Base-by-base conservation (phyloP, 2,888 invertebrate species). In the Peribatodes rhomboidaria region DNA sequence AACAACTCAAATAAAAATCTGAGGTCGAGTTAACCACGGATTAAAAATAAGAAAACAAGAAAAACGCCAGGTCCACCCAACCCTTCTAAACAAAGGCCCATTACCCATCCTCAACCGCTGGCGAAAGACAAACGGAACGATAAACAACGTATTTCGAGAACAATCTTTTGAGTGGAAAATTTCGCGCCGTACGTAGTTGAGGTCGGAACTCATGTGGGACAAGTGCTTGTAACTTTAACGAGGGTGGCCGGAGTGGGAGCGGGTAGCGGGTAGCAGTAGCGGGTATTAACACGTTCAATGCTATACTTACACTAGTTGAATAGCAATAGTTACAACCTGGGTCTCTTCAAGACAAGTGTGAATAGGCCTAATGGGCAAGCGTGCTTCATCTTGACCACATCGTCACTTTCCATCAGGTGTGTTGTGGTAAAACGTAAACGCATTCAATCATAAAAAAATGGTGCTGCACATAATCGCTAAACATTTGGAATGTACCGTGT, bases 141-240 rank as follows among this genome's bases (percentile, higher is more conserved):
- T 65, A 61, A 70, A 68, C 66, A 62, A 52, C 44, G 33, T 59
- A 62, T 63, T 66, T 53, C 61, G 27, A 52, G 56, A 58, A 58
- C 53, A 65, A 66, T 64, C 61, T 69, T 63, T 53, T 65, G 67
- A 62, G 68, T 67, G 65, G 56, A 52, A 61, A 66, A 62, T 66
- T 67, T 70, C 65, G 53, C 63, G 56, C 66, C 57, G 47, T 10
- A 14, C 27, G 47, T 22, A 46, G 46, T 46, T 49, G 47, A 44
- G 49, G 31, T 14, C 56, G 47, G 52, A 46, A 46, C 47, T 49
- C 47, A 31, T 49, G 47, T 49, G 46, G 46, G 46, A 46, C 46
- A 27, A 46, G 46, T 2, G 39, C 20, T 53, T 47, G 31, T 35
- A 46, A 67, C 57, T 67, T 65, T 65, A 57, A 44, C 57, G 61